Conservation (phyloP, 2,113 vertebrate genomes). For the Zosterops borbonicus region DNA sequence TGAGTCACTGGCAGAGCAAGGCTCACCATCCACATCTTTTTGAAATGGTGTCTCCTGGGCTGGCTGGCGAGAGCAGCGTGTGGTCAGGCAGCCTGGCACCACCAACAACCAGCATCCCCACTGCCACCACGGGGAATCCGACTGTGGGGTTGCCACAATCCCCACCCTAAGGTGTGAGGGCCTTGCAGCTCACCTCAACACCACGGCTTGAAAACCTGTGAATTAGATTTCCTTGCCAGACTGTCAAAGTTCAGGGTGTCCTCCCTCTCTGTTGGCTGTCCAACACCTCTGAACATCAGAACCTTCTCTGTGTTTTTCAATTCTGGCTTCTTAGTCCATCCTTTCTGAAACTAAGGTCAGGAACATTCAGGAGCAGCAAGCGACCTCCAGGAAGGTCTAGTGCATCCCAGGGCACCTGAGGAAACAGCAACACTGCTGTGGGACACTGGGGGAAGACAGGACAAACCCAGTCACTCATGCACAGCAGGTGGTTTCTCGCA, state of each 20-base stretch:
- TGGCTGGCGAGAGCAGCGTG: not conserved
- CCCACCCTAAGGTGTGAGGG: not conserved
- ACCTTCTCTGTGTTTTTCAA: not conserved
- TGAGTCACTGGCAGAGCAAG: conserved; percentile 51
- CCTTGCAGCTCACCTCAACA: not conserved
- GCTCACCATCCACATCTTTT: not conserved
- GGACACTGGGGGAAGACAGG: rapidly evolving
- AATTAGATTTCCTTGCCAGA: not conserved
- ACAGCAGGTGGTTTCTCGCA: not conserved
- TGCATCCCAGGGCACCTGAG: not conserved
- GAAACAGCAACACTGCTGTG: not conserved
- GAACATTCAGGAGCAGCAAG: not conserved
- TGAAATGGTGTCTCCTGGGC: conserved; percentile 1
- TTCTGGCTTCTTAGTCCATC: not conserved
- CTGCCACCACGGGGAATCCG: not conserved
- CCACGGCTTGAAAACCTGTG: rapidly evolving
- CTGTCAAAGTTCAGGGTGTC: not conserved
- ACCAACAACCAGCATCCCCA: not conserved
- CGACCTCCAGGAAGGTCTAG: rapidly evolving
- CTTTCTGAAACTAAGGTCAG: not conserved
- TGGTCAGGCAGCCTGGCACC: not conserved
- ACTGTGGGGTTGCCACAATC: not conserved
- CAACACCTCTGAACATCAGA: not conserved
- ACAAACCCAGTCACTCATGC: rapidly evolving
- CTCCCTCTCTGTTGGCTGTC: not conserved